These are phyloP conservation scores for Pocota personata DNA, from an alignment of 2,888 invertebrate genomes.

Conservation along the genomic window DNA sequence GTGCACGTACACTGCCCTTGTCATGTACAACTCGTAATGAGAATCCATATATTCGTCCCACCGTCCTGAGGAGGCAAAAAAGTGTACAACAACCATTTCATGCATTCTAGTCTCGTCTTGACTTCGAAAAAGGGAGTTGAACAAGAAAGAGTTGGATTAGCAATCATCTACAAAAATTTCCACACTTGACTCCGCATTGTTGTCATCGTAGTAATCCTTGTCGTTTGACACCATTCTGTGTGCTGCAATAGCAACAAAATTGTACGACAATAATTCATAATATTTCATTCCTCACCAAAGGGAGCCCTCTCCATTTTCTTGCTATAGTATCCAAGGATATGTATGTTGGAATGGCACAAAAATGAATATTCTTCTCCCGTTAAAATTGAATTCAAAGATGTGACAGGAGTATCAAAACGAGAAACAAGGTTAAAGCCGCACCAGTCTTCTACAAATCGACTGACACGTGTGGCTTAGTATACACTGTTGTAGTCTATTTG, in stretches of 20 bases:
- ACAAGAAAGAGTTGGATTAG: constrained; percentile 5
- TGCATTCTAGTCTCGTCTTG: constrained; percentile 38
- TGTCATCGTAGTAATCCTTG: neutral
- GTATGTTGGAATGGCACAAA: neutral
- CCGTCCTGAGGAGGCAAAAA: neutral
- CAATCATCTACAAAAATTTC: constrained; percentile 19
- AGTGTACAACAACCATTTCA: neutral
- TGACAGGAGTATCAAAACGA: constrained; percentile 43
- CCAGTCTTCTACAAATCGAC: neutral
- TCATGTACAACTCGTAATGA: constrained; percentile 9
- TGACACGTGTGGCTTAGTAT: constrained; percentile 20
- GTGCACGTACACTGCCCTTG: constrained; percentile 6
- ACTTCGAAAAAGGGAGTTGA: constrained; percentile 14
- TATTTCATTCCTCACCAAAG: constrained; percentile 5
- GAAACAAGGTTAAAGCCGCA: constrained; percentile 5
- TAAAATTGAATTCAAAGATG: constrained; percentile 51
- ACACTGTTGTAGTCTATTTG: neutral
- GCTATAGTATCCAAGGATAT: neutral
- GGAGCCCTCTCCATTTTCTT: neutral
- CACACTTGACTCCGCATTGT: constrained; percentile 1
- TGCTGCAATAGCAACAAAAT: constrained; percentile 42
- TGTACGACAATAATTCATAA: constrained; percentile 49
- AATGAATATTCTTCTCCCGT: constrained; percentile 25
- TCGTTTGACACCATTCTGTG: constrained; percentile 24
- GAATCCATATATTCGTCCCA: constrained; percentile 5